Percentiles rank a stretch among this genome's conserved stretches.
These are phyloP conservation scores for Brachymystax lenok DNA, from an alignment of 2,797 vertebrate genomes.

Conservation along the genomic window DNA sequence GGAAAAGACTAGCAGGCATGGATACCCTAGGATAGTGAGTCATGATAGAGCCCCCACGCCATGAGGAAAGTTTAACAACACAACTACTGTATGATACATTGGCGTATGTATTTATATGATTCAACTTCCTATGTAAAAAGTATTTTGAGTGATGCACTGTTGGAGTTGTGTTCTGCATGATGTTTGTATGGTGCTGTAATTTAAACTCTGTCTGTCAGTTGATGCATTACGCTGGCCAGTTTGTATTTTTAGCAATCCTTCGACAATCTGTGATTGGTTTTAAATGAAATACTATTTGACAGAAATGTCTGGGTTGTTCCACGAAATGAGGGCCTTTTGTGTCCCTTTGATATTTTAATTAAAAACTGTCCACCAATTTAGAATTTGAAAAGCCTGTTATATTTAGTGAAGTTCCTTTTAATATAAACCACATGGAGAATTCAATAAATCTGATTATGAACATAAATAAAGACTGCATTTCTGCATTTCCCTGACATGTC, in stretches of 20 bases:
- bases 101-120: no score
- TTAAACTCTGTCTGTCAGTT: not conserved
- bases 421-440: no score
- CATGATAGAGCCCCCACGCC: not conserved
- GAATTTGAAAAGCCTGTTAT: no score
- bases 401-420: no score
- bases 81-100: not conserved
- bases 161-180: not conserved
- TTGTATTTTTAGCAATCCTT: not conserved
- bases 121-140: not conserved
- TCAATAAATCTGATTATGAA: no score
- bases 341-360: no score
- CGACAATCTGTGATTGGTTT: slow-evolving; percentile 35
- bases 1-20: not conserved
- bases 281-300: slow-evolving; percentile 25
- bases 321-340: no score
- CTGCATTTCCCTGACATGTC: no score
- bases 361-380: no score
- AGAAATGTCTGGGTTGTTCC: no score
- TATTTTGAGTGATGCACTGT: not conserved
- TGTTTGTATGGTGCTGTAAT: not conserved
- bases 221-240: not conserved
- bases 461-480: no score
- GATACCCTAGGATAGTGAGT: not conserved
- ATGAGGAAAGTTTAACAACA: not conserved